These are phyloP conservation scores for Eurosta solidaginis DNA, from an alignment of 1,140 invertebrate genomes.

Conservation along the genomic window DNA sequence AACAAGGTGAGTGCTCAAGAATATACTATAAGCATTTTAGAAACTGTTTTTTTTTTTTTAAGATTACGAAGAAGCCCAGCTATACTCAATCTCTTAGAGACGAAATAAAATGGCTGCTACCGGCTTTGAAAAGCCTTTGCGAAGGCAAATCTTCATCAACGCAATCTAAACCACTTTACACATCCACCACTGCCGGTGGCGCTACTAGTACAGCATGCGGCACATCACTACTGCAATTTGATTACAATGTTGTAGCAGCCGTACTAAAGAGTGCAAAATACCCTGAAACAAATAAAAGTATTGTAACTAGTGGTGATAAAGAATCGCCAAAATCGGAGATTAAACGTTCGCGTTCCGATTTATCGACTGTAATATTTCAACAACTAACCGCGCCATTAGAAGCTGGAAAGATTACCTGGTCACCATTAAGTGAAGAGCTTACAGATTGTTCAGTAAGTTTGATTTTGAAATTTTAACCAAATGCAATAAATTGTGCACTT, in stretches of 20 bases:
- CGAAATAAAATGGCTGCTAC: constrained; percentile 55
- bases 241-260: constrained; percentile 50
- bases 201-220: not conserved
- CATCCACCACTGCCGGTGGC: not conserved
- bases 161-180: constrained; percentile 24
- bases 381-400: constrained; percentile 68
- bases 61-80: constrained; percentile 9
- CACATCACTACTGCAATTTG: constrained; percentile 39
- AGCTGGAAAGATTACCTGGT: constrained; percentile 54
- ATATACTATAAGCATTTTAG: not conserved
- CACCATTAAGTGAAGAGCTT: constrained; percentile 53
- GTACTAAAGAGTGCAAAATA: constrained; percentile 49
- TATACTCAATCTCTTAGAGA: constrained; percentile 7
- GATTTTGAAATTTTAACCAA: not conserved
- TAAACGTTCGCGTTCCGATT: constrained; percentile 66
- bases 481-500: not conserved
- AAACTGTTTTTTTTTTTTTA: not conserved
- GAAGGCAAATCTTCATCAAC: constrained; percentile 37
- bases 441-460: constrained; percentile 52
- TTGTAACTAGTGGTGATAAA: constrained; percentile 61
- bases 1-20: constrained; percentile 49
- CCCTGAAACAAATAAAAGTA: constrained; percentile 49
- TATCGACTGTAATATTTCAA: constrained; percentile 69
- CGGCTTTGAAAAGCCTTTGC: constrained; percentile 54
- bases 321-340: constrained; percentile 64